Evolutionary conservation across 2,797 vertebrate species (phyloP).

Genomic region (Lophotriccus pileatus): DNA sequence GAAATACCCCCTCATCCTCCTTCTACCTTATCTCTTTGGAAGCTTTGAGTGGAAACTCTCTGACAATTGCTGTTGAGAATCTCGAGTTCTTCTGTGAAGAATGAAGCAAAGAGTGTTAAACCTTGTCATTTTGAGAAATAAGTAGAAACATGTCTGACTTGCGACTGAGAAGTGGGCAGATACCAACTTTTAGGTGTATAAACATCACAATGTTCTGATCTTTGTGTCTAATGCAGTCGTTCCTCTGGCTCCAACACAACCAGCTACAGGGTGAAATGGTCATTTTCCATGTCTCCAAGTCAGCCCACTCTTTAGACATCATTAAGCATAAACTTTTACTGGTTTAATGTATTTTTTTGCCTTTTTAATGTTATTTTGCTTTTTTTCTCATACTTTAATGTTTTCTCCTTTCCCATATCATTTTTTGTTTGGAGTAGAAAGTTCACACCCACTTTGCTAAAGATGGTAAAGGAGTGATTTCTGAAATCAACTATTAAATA

Average conservation of each 20-base stretch:
- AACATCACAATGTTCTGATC: not conserved
- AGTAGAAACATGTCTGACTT: not conserved
- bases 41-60: not conserved
- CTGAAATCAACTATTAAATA: constrained; percentile 15
- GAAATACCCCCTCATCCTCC: not conserved
- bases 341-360: not conserved
- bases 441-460: constrained; percentile 19
- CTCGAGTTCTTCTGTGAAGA: not conserved
- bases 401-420: not conserved
- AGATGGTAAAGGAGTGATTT: constrained; percentile 6
- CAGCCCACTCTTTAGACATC: not conserved
- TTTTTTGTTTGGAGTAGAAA: constrained; percentile 24
- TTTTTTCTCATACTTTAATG: not conserved
- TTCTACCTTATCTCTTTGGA: not conserved
- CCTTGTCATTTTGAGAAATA: not conserved
- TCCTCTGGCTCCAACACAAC: not conserved
- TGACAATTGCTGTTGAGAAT: not conserved
- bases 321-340: not conserved
- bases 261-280: not conserved
- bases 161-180: not conserved
- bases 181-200: not conserved
- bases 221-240: not conserved
- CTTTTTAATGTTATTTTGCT: not conserved
- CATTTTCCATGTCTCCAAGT: not conserved
- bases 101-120: not conserved